Conservation (phyloP, 2,888 invertebrate genomes). For the Glyphotaelius pellucidus region DNA sequence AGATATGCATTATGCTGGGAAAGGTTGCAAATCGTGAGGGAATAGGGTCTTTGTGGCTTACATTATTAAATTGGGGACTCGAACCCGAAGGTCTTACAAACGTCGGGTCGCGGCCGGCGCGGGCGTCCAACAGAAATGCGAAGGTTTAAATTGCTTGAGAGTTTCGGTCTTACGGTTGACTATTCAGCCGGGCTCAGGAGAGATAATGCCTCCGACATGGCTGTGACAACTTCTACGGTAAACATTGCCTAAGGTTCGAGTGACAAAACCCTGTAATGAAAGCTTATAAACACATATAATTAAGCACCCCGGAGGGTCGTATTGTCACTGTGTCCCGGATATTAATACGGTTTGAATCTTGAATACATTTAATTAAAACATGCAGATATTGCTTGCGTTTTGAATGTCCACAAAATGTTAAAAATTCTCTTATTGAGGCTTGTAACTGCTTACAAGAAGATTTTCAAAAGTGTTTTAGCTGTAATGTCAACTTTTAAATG, state of each 20-base stretch:
- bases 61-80: conserved; percentile 61
- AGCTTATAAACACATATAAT: conserved; percentile 47
- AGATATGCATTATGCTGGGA: conserved; percentile 47
- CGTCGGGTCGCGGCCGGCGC: conserved; percentile 33
- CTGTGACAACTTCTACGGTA: conserved; percentile 18
- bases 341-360: background rate
- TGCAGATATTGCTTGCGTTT: background rate
- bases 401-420: background rate
- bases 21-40: conserved; percentile 53
- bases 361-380: background rate
- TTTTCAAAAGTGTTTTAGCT: no score
- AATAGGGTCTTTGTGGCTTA: conserved; percentile 48
- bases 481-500: no score
- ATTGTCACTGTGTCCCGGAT: conserved; percentile 25
- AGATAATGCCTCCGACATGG: conserved; percentile 33
- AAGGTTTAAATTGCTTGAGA: conserved; percentile 59
- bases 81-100: conserved; percentile 44
- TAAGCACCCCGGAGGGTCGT: conserved; percentile 17
- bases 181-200: conserved; percentile 46
- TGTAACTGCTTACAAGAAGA: no score
- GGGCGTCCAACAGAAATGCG: conserved; percentile 39
- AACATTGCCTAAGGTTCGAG: background rate
- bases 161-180: conserved; percentile 50
- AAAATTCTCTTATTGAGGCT: no score
- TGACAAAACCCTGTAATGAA: conserved; percentile 29